Percentiles rank a stretch among this genome's conserved stretches.
phyloP scores from a whole-genome alignment of 2,888 invertebrate species.

The Philonicus albiceps region DNA sequence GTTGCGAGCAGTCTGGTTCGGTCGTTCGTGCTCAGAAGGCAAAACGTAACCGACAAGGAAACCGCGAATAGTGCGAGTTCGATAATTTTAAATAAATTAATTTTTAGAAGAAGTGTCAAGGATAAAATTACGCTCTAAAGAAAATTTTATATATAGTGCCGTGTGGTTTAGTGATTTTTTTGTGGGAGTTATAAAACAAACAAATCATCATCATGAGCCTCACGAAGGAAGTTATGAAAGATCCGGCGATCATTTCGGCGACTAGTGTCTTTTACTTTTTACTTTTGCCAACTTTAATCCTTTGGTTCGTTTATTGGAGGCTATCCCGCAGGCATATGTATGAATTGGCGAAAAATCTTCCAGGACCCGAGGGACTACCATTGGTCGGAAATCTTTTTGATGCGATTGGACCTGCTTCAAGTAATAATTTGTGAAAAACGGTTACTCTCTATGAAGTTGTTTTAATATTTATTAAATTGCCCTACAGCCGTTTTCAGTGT shows the following conservation, averaged over 20 bases:
- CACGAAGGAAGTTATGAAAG: constrained; percentile 58
- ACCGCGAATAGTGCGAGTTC: neutral
- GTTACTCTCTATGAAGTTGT: neutral
- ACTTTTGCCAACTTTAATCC: constrained; percentile 73
- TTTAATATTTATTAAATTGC: neutral
- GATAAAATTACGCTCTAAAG: neutral
- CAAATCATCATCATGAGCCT: constrained; percentile 52
- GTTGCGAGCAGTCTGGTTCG: constrained; percentile 49
- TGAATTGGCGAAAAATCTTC: constrained; percentile 75
- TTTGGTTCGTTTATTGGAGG: constrained; percentile 80
- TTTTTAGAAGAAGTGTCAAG: neutral
- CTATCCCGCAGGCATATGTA: constrained; percentile 76
- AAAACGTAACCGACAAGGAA: neutral
- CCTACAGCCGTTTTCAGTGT: constrained; percentile 74
- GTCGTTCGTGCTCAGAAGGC: constrained; percentile 46
- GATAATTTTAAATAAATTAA: neutral
- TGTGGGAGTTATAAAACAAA: neutral
- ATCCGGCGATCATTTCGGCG: constrained; percentile 64
- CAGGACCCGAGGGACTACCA: constrained; percentile 77
- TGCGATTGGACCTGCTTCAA: constrained; percentile 75
- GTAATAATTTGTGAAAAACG: constrained; percentile 60
- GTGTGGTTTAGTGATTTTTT: neutral
- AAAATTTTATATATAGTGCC: neutral
- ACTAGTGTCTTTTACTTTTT: constrained; percentile 76
- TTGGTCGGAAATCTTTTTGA: constrained; percentile 79